Conservation (phyloP, 2,113 vertebrate genomes). For the Vireo altiloquus region DNA sequence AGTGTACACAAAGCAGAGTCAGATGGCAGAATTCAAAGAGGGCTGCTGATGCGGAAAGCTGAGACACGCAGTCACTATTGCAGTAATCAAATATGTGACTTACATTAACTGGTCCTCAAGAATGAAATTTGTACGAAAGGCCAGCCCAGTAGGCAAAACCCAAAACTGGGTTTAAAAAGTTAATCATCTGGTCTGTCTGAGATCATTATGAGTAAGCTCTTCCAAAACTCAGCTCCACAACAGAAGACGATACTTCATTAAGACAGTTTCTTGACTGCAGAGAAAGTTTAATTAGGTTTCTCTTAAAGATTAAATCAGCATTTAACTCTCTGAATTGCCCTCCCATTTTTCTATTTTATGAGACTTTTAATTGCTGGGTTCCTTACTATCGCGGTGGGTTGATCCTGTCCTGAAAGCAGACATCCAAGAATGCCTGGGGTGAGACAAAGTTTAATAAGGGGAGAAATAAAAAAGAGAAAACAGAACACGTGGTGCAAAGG, state of each 20-base stretch:
- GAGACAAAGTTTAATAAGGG: neutral
- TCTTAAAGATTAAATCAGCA: neutral
- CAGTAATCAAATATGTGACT: neutral
- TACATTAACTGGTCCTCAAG: neutral
- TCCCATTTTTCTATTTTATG: neutral
- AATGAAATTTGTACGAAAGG: neutral
- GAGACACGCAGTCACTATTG: neutral
- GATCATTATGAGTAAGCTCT: neutral
- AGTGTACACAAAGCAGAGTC: neutral
- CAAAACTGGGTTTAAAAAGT: neutral
- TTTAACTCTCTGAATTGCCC: neutral
- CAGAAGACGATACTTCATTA: neutral
- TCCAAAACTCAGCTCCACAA: neutral
- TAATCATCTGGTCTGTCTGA: neutral
- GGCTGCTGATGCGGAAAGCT: neutral
- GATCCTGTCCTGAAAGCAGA: no score
- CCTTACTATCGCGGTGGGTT: accelerated
- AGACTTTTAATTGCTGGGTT: neutral
- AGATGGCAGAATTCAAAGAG: neutral
- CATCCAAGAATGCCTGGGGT: neutral
- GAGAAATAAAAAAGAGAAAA: accelerated
- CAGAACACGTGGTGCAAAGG: neutral
- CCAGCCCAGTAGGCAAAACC: neutral
- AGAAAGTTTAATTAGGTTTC: neutral
- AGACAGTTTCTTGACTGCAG: neutral